A percentile compares a stretch with the other conserved stretches of the same genome.
These are phyloP conservation scores for Mastomys natalensis DNA, from an alignment of 2,113 vertebrate species.

Conservation along the genomic window DNA sequence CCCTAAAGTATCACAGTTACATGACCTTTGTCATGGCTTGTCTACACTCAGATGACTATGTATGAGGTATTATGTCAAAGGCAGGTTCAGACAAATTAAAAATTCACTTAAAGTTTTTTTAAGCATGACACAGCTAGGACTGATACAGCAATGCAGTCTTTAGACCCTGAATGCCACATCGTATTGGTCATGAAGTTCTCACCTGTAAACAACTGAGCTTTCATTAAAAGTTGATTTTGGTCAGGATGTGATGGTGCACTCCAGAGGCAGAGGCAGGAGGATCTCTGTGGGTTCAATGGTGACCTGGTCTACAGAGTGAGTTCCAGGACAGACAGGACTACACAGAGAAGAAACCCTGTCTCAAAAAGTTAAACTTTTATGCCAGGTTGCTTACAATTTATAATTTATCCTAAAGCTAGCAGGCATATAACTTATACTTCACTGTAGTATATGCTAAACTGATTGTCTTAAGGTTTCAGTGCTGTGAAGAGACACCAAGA, in stretches of 20 bases:
- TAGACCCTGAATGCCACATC: conserved; percentile 18
- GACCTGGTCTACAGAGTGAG: not conserved
- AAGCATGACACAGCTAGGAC: not conserved
- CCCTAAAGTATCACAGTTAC: conserved; percentile 55
- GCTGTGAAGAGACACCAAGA: not conserved
- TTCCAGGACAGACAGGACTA: not conserved
- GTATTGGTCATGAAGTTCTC: conserved; percentile 35
- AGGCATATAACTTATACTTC: conserved; percentile 15
- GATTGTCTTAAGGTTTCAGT: not conserved
- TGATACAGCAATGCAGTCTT: conserved; percentile 14
- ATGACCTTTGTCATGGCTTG: conserved; percentile 44
- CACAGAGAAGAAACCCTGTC: not conserved
- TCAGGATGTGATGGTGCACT: not conserved
- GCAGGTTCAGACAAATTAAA: conserved; percentile 24
- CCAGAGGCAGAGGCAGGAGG: too few relatives aligned
- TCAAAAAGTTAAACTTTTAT: conserved; percentile 15
- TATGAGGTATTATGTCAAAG: conserved; percentile 39
- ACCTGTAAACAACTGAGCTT: conserved; percentile 21
- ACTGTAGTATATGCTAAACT: conserved; percentile 35
- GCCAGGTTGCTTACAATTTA: conserved; percentile 36
- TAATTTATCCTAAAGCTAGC: conserved; percentile 31
- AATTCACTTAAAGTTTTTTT: not conserved
- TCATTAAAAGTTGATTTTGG: conserved; percentile 40
- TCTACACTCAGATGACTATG: conserved; percentile 22
- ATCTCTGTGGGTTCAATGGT: not conserved